Conservation (phyloP, 2,113 vertebrate genomes). For the Eudyptes chrysolophus region DNA sequence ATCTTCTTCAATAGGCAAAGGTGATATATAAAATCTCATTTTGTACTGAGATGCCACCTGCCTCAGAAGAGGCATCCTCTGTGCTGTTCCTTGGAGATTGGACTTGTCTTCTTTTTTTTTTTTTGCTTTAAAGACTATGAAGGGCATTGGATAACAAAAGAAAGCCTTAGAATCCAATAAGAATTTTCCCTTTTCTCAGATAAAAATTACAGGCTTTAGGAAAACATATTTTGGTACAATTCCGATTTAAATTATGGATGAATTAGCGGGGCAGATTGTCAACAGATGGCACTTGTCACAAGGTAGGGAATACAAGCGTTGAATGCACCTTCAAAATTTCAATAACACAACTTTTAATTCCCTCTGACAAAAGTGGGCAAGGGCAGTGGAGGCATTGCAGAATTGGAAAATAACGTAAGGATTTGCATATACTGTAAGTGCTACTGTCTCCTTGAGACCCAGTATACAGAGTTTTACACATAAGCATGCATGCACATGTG, state of each 20-base stretch:
- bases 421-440: not conserved
- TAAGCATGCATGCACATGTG: not conserved
- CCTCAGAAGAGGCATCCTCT: not conserved
- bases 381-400: not conserved
- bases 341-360: not conserved
- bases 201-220: not conserved
- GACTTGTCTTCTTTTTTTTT: not conserved
- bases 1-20: not conserved
- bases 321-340: not conserved
- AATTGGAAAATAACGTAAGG: not conserved
- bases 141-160: not conserved
- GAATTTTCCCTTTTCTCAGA: not conserved
- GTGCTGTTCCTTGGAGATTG: not conserved
- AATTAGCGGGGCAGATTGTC: not conserved
- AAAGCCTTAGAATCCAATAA: not conserved
- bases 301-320: not conserved
- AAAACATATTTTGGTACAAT: not conserved
- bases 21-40: not conserved
- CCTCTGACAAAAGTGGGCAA: not conserved
- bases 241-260: not conserved
- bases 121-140: not conserved
- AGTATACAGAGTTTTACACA: not conserved
- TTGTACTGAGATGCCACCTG: not conserved
- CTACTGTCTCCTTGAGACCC: not conserved
- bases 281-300: not conserved